These are phyloP conservation scores for Equus quagga DNA, from an alignment of 2,113 vertebrate species.

Conservation along the genomic window DNA sequence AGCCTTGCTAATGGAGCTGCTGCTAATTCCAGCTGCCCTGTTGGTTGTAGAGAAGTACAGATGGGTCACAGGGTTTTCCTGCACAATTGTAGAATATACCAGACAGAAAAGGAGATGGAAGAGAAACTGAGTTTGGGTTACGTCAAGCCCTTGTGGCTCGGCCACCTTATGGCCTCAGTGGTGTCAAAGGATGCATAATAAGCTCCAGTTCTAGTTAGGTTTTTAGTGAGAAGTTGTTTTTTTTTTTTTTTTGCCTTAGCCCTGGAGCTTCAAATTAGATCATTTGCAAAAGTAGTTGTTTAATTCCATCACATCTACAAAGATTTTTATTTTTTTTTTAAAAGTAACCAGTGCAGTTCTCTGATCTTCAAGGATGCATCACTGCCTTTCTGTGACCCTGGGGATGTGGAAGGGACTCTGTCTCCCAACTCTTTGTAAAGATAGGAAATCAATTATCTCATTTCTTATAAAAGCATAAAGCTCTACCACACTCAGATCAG, in stretches of 20 bases:
- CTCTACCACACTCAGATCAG: not conserved
- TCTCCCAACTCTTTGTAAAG: not conserved
- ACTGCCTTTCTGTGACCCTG: not conserved
- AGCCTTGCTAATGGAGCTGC: not conserved
- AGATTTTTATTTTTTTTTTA: not conserved
- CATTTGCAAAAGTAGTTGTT: not conserved
- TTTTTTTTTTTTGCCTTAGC: not conserved
- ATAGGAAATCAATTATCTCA: conserved; percentile 37
- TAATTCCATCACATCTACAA: not conserved
- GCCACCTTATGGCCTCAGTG: not conserved
- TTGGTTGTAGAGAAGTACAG: not conserved
- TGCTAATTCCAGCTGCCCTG: not conserved
- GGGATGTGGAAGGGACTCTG: not conserved
- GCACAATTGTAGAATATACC: not conserved
- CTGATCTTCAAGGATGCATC: not conserved
- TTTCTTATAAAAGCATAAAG: not conserved
- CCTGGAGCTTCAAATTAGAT: not conserved
- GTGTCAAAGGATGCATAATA: not conserved
- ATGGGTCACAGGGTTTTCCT: not conserved
- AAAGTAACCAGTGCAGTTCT: not conserved
- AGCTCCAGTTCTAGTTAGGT: not conserved
- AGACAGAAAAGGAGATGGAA: not conserved
- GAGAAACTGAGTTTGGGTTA: not conserved
- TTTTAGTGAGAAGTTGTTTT: not conserved
- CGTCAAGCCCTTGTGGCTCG: not conserved